phyloP scores from a whole-genome alignment of 2,113 vertebrate genomes.

The Megalops atlanticus region DNA sequence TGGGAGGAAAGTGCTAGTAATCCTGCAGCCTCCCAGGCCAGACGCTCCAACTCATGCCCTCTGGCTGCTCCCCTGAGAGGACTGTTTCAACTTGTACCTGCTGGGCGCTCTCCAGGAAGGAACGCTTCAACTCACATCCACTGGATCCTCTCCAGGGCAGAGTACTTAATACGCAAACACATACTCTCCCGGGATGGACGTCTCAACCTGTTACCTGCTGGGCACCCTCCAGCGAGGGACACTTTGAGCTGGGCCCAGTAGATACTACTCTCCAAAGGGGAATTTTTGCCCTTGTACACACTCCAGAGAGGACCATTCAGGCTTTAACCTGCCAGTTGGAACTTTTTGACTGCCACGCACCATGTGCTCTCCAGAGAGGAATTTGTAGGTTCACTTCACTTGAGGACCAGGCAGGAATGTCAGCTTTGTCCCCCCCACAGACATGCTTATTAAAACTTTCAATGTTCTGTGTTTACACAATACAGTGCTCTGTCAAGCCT shows the following conservation, averaged over 20 bases:
- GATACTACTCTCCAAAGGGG: neutral
- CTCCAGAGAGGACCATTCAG: neutral
- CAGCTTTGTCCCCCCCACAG: neutral
- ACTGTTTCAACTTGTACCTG: neutral
- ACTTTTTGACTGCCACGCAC: neutral
- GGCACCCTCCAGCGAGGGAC: neutral
- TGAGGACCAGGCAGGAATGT: conserved; percentile 14
- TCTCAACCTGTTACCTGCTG: neutral
- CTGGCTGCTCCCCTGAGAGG: neutral
- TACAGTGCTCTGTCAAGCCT: neutral
- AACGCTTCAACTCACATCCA: neutral
- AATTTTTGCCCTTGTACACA: neutral
- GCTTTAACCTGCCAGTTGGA: neutral
- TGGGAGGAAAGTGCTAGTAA: neutral
- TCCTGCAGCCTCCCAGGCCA: neutral
- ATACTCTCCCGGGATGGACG: neutral
- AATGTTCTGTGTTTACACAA: neutral
- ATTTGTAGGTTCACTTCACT: conserved; percentile 18
- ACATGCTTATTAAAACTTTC: neutral
- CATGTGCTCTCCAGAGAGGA: neutral
- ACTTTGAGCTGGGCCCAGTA: neutral
- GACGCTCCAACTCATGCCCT: neutral
- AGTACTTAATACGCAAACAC: neutral
- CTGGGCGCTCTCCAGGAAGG: neutral
- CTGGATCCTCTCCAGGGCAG: conserved; percentile 4